These are phyloP conservation scores for Chaenodraco wilsoni DNA, from an alignment of 2,797 vertebrate species.

Conservation along the genomic window DNA sequence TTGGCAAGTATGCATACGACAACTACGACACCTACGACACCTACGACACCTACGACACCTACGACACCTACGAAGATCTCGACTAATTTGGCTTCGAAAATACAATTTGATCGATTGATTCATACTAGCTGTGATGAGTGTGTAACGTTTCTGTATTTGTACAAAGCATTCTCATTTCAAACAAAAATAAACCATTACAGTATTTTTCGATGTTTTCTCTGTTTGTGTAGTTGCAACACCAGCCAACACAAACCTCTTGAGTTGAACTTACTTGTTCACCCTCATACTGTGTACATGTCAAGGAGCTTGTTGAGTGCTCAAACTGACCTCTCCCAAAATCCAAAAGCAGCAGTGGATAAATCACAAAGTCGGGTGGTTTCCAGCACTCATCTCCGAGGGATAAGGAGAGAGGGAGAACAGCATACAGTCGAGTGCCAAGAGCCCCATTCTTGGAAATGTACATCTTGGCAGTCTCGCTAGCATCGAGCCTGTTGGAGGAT, in stretches of 20 bases:
- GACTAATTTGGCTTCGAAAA: too few species aligned
- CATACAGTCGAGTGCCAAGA: conserved; percentile 51
- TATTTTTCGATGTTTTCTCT: too few species aligned
- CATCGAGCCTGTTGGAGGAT: conserved; percentile 38
- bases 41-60: too few species aligned
- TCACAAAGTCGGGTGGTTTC: conserved; percentile 24
- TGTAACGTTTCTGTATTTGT: background rate
- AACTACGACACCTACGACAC: too few species aligned
- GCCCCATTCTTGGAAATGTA: conserved; percentile 51
- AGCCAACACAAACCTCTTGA: background rate
- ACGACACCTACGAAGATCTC: too few species aligned
- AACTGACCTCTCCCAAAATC: conserved; percentile 18
- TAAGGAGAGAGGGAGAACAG: conserved; percentile 27
- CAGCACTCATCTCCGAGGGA: conserved; percentile 30
- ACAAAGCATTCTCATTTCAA: too few species aligned
- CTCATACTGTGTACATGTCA: conserved; percentile 14
- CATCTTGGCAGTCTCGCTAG: conserved; percentile 49
- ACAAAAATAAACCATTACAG: background rate
- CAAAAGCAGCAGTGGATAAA: conserved; percentile 44
- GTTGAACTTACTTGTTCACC: conserved; percentile 17
- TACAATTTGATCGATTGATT: too few species aligned
- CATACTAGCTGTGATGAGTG: background rate
- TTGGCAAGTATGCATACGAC: too few species aligned
- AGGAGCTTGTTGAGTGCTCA: conserved; percentile 19
- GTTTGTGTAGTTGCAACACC: background rate